These are phyloP conservation scores for Pantala flavescens DNA, from an alignment of 1,140 invertebrate species.

Conservation along the genomic window DNA sequence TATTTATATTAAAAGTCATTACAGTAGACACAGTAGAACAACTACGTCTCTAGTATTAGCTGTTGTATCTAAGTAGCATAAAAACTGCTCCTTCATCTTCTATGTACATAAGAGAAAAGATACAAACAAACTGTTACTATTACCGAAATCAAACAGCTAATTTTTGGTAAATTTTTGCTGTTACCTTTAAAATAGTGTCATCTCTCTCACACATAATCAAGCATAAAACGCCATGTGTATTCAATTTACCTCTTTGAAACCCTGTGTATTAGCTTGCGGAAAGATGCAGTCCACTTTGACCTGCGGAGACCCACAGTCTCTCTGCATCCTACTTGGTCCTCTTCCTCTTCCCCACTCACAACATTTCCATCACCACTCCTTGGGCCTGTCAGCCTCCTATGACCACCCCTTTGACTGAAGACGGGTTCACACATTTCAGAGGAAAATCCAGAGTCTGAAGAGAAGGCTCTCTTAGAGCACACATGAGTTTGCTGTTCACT, in stretches of 20 bases:
- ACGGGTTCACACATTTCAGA: conserved; percentile 28
- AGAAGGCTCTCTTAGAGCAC: conserved; percentile 35
- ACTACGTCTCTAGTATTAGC: too few species aligned
- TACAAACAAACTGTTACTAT: too few species aligned
- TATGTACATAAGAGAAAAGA: too few species aligned
- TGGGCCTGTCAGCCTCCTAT: not conserved
- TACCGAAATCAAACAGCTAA: too few species aligned
- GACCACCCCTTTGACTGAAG: not conserved
- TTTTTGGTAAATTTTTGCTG: too few species aligned
- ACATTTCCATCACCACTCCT: not conserved
- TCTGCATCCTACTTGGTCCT: conserved; percentile 16
- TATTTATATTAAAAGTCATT: too few species aligned
- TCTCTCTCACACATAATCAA: too few species aligned
- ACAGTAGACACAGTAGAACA: too few species aligned
- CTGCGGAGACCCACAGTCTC: conserved; percentile 28
- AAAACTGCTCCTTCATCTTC: too few species aligned
- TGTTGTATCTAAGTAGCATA: too few species aligned
- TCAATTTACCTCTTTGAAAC: conserved; percentile 31
- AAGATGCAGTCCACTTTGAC: conserved; percentile 43
- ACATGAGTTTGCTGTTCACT: conserved; percentile 24
- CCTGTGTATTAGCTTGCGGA: conserved; percentile 40
- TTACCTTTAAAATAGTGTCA: too few species aligned
- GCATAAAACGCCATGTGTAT: too few species aligned
- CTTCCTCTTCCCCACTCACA: not conserved
- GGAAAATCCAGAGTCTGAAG: conserved; percentile 42